Base-by-base conservation (phyloP, 1,140 invertebrate genomes). In the Sycophaga agraensis region DNA sequence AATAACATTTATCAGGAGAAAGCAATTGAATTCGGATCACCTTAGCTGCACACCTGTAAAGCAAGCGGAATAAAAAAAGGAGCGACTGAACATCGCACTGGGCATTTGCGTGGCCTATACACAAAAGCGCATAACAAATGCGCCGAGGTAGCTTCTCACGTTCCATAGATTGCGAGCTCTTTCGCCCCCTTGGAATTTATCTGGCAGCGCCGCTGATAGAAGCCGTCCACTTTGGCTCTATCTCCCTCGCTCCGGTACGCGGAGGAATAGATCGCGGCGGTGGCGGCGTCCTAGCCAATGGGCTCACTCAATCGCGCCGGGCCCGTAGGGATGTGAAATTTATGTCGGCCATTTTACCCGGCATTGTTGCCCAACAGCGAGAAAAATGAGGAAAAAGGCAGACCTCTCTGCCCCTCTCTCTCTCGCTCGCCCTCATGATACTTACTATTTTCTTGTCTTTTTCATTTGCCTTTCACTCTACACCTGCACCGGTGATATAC, bases 321-420 rank as follows among this genome's bases (percentile, higher is more conserved):
- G 22, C 14, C 9, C 50, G n/a, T 37, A 54, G 42, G 42, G 59
- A 63, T 63, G 53, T 28, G 53, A 63, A 63, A 63, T 63, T 63
- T 59, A 58, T 59, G 48, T 48, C 62, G 62, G 62, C 62, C 55
- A 64, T 64, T 59, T 64, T 64, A 49, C 55, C n/a, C 39, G 34
- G 62, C 35, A 54, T 59, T 54, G 55, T 64, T 53, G 48, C 39
- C 45, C 21, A 51, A 53, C 59, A 45, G 45, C 46, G 37, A 26
- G 24, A 11, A 19, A 61, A 50, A 56, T 3, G 16, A 12, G 40
- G 2, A n/a, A n/a, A n/a, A n/a, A 11, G 12, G 14, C 12, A 24
- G 14, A 16, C 16, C 17, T 16, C n/a, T 48, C 14, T 12, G 42
- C 42, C 19, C 17, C 39, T 42, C 16, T 17, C 14, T 42, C 2